phyloP scores from a whole-genome alignment of 64 coral and sea anemone species.

The Stichodactyla mertensii region DNA sequence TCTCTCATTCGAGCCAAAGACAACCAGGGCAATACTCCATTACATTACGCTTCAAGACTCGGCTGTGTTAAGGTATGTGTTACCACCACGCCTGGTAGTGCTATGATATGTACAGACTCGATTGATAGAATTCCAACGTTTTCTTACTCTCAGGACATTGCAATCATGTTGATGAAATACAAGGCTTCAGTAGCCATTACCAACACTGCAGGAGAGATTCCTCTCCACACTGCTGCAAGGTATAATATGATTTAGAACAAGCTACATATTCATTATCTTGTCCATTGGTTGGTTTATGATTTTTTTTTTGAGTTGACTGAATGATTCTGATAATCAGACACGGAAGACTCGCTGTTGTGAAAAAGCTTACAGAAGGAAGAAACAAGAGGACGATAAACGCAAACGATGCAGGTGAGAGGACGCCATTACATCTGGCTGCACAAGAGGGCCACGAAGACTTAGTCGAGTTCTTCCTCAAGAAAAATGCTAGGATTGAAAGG shows the following conservation, averaged over 20 bases:
- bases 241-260: not conserved
- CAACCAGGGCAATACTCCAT: conserved; percentile 73
- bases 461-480: conserved; percentile 84
- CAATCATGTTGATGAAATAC: conserved; percentile 82
- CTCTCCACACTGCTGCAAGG: conserved; percentile 74
- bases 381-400: conserved; percentile 75
- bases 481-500: conserved; percentile 73
- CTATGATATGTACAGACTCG: no score
- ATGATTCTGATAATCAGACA: conserved; percentile 24
- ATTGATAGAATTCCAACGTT: not conserved
- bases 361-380: conserved; percentile 73
- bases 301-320: no score
- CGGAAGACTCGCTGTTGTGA: conserved; percentile 66
- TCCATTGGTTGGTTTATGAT: not conserved
- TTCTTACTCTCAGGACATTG: conserved; percentile 52
- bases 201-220: conserved; percentile 64
- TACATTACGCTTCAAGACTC: conserved; percentile 68
- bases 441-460: conserved; percentile 82
- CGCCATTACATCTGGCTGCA: conserved; percentile 75
- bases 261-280: not conserved
- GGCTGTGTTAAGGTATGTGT: conserved; percentile 78
- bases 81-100: no score
- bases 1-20: conserved; percentile 81
- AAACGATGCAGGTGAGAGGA: conserved; percentile 74
- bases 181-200: conserved; percentile 63